Base-by-base conservation (phyloP, 1,140 invertebrate species). In the Drosophila murphyi region DNA sequence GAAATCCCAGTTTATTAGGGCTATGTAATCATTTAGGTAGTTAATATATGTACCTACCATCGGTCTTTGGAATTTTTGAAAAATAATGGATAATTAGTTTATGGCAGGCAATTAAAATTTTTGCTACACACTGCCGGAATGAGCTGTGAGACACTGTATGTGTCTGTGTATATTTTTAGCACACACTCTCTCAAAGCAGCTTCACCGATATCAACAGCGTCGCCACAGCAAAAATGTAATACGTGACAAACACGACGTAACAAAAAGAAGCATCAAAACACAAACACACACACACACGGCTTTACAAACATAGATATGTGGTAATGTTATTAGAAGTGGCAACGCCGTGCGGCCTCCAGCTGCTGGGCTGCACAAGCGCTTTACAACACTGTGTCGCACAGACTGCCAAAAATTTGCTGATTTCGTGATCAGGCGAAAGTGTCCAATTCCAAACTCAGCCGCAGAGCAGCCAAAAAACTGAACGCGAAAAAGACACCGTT, bases 231-330 rank as follows among this genome's bases (percentile, higher is more conserved):
- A 50, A 41, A 54, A n/a, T 61, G 81, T 76, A 59, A 77, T 86
- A 86, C 82, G 82, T 86, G 82, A 86, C 78, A 47, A 78, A 4
- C 29, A 29, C 65, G 65, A 70, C 75, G 75, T 80, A 76, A 61
- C 73, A 65, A 59, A 61, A 48, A 50, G 31, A 50, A n/a, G 29
- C 37, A 43, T 6, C 37, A 50, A 10, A 65, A 65, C 45, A 32
- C 43, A 48, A 34, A 59, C 20, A 43, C 20, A 43, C 20, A 31
- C 4, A 41, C n/a, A 35, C 20, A 59, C 41, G 29, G 31, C 10
- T 41, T n/a, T 41, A 32, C n/a, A 52, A 7, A 20, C 7, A 50
- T 59, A 31, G 35, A n/a, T 43, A n/a, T n/a, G 3, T 43, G 8
- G 5, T 31, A 29, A 50, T 43, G 10, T 51, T 37, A 41, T 48